These are phyloP conservation scores for Moxostoma hubbsi DNA, from an alignment of 2,797 vertebrate species.

Conservation along the genomic window DNA sequence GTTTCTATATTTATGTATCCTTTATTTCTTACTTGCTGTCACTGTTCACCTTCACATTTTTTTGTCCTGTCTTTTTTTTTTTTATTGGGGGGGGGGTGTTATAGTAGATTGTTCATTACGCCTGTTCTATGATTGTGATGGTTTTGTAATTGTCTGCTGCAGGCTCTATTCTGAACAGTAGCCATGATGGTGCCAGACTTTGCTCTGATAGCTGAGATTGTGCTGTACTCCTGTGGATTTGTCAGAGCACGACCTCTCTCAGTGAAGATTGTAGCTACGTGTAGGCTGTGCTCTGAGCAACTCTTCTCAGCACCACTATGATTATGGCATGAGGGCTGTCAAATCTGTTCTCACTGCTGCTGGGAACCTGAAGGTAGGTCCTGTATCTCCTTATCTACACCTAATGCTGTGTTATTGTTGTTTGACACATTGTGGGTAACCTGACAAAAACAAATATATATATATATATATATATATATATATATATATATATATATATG, in stretches of 20 bases:
- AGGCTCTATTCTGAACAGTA: conserved; percentile 91
- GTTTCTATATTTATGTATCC: background rate
- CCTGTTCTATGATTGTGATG: conserved; percentile 12
- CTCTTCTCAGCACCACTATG: conserved; percentile 90
- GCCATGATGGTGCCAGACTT: conserved; percentile 97
- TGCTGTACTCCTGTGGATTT: conserved; percentile 91
- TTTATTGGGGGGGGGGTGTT: too few species aligned
- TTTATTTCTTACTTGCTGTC: background rate
- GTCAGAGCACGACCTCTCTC: conserved; percentile 88
- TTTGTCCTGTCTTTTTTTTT: background rate
- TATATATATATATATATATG: too few species aligned
- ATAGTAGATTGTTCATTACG: background rate
- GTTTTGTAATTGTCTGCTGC: conserved; percentile 16
- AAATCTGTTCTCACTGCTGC: conserved; percentile 91
- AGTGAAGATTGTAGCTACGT: conserved; percentile 89
- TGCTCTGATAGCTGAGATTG: conserved; percentile 92
- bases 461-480: too few species aligned
- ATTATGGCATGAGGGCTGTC: conserved; percentile 93
- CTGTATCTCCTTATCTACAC: background rate
- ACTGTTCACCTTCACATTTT: background rate
- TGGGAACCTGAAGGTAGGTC: conserved; percentile 87
- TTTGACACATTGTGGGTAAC: too few species aligned
- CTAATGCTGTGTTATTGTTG: background rate
- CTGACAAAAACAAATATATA: too few species aligned
- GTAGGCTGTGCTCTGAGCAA: conserved; percentile 89